These are phyloP conservation scores for Hipparchia sbordonii DNA, from an alignment of 2,888 invertebrate genomes.

Conservation along the genomic window DNA sequence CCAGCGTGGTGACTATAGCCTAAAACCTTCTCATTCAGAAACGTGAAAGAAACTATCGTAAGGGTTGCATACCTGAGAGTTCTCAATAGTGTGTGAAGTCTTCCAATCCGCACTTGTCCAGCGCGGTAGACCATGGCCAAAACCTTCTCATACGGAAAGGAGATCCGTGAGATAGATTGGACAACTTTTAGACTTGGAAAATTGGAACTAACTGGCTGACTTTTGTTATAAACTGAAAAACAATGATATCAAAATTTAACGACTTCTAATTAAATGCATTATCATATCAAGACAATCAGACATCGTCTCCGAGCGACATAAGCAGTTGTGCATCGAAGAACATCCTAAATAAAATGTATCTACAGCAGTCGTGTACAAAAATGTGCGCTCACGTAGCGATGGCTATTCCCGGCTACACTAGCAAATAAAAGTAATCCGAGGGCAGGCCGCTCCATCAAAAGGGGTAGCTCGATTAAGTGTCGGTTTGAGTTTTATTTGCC, in stretches of 20 bases:
- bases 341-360: not conserved
- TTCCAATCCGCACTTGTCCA: too few relatives aligned
- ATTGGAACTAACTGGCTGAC: not conserved
- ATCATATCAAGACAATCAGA: not conserved
- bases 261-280: not conserved
- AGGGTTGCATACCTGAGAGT: too few relatives aligned
- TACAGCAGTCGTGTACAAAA: not conserved
- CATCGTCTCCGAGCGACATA: too few relatives aligned
- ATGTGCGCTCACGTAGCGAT: slow-evolving; percentile 1
- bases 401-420: slow-evolving; percentile 45
- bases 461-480: slow-evolving; percentile 80
- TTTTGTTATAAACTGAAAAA: not conserved
- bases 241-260: not conserved
- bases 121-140: too few relatives aligned
- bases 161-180: too few relatives aligned
- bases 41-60: too few relatives aligned
- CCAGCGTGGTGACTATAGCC: too few relatives aligned
- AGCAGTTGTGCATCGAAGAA: too few relatives aligned
- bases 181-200: not conserved
- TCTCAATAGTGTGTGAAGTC: too few relatives aligned
- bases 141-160: too few relatives aligned
- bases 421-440: slow-evolving; percentile 66
- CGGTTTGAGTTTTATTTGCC: slow-evolving; percentile 78
- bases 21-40: too few relatives aligned
- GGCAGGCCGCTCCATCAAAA: slow-evolving; percentile 76